Percentiles rank a stretch among this genome's conserved stretches.
phyloP scores from a whole-genome alignment of 2,888 invertebrate species.

The Tortrix viridana region DNA sequence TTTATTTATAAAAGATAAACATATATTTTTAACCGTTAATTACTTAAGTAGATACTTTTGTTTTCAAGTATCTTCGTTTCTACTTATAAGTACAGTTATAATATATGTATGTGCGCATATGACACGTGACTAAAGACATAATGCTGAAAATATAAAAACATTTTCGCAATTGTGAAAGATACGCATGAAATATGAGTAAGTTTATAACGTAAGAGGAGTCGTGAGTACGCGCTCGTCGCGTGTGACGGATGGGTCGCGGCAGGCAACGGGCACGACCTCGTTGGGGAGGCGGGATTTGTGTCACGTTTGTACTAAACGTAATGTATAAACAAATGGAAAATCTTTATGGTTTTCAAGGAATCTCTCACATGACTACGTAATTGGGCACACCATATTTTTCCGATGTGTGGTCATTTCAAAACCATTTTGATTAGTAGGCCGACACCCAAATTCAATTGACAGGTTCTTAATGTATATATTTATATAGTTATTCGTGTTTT shows the following conservation, averaged over 20 bases:
- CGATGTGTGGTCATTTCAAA: no score
- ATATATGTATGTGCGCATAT: not conserved
- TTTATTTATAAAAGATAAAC: no score
- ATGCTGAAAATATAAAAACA: constrained; percentile 5
- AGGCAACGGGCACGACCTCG: constrained; percentile 50
- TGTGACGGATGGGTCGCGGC: constrained; percentile 53
- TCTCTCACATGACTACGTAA: no score
- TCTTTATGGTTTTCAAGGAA: not conserved
- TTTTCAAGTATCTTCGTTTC: not conserved
- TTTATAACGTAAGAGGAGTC: constrained; percentile 38
- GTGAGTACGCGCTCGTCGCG: constrained; percentile 48
- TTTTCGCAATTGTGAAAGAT: constrained; percentile 26
- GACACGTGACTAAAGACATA: not conserved
- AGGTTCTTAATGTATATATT: no score
- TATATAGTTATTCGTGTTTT: no score
- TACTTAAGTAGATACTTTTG: not conserved
- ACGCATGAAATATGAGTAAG: constrained; percentile 40
- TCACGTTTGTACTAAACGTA: constrained; percentile 56
- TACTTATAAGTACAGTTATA: no score
- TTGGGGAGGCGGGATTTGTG: constrained; percentile 54
- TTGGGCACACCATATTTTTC: no score
- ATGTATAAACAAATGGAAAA: constrained; percentile 17
- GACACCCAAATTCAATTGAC: no score
- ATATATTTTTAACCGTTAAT: no score
- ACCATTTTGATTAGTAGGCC: no score